Evolutionary conservation across 2,888 invertebrate genomes (phyloP).

Genomic region (Aphrophora alni): DNA sequence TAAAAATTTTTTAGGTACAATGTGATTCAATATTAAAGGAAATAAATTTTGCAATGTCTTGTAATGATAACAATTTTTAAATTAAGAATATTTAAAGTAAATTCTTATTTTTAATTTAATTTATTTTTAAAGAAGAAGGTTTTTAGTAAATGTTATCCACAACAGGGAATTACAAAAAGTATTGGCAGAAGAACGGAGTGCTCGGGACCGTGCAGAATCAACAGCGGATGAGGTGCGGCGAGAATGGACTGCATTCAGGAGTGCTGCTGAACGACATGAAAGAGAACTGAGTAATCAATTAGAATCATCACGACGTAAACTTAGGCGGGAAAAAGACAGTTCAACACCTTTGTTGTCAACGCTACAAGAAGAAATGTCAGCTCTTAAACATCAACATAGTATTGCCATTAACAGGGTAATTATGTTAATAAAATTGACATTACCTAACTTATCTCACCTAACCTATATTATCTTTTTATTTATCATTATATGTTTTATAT

Average conservation of each 20-base stretch:
- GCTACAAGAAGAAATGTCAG: constrained; percentile 74
- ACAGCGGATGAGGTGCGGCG: constrained; percentile 62
- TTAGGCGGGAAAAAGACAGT: constrained; percentile 62
- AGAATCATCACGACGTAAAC: constrained; percentile 60
- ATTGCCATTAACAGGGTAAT: constrained; percentile 69
- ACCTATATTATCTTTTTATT: no score
- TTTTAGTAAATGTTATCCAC: constrained; percentile 24
- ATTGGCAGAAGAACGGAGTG: constrained; percentile 74
- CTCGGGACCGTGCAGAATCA: constrained; percentile 75
- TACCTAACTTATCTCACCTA: no score
- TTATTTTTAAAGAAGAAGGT: no score
- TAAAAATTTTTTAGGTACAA: no score
- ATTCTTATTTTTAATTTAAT: no score
- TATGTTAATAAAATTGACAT: no score
- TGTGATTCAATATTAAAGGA: no score
- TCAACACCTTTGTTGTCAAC: constrained; percentile 66
- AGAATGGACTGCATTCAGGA: constrained; percentile 28
- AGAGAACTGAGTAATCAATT: constrained; percentile 32
- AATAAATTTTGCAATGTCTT: no score
- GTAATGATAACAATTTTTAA: no score
- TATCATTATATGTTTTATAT: no score
- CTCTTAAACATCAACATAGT: constrained; percentile 75
- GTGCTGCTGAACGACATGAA: constrained; percentile 34
- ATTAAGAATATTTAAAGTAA: no score
- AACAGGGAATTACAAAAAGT: constrained; percentile 79